Evolutionary conservation across 2,888 invertebrate genomes (phyloP), one percentile per base, ranked within the genome.

Genomic region (Graphium colonna): DNA sequence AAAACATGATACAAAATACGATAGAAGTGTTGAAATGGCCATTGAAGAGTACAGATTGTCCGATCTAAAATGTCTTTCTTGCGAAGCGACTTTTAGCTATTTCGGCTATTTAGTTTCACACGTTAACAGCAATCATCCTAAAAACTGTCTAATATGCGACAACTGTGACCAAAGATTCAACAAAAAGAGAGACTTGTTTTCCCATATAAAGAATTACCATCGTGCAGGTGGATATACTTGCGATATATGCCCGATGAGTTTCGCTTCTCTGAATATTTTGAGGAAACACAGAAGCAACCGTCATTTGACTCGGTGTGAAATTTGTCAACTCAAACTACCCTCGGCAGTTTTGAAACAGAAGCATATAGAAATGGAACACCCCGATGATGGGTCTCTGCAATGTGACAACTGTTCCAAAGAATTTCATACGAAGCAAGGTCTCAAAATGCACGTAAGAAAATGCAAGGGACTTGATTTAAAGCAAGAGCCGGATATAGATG

Each of bases 181-280:
- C 41, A 88, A 87, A 36, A 80, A 79, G 47, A 61, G 87, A 0
- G 87, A 87, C 61, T 58, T 89, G 1, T 87, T 88, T 44, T 84
- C 88, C 0, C 88, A 88, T 39, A 81, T 83, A 15, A 88, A 88
- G 52, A 88, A 88, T 53, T 87, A 87, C 59, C 88, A 88, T 18
- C 65, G 85, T n/a, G 87, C 84, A 59, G 88, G 87, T 0, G 87
- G 88, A 0, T 88, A 87, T 33, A 70, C 73, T 46, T 88, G 88
- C 46, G 87, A 88, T 31, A 48, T 75, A 10, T 88, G 88, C 45
- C 75, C 82, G 0, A 77, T 80, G 51, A 77, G 61, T 7, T 89
- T 89, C 38, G 75, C 62, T 12, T 86, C 88, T 0, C 57, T 85
- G 1, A 87, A 88, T 46, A 86, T 88, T 17, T 60, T 89, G 28